A percentile compares a stretch with the other conserved stretches of the same genome.
phyloP scores from a whole-genome alignment of 2,888 invertebrate species.

The Tenthredo distinguenda region DNA sequence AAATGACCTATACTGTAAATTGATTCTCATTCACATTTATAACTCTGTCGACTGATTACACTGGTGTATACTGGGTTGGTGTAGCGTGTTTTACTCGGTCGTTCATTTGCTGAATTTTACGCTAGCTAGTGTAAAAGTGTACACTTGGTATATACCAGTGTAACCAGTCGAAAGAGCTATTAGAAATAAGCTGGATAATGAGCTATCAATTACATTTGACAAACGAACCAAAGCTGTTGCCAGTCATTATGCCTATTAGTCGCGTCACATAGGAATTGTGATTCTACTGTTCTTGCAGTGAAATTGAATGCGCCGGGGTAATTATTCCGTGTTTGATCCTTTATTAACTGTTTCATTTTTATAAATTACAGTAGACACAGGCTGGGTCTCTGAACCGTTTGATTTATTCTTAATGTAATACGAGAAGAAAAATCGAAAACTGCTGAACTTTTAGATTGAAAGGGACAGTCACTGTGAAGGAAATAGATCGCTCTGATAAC shows the following conservation, averaged over 20 bases:
- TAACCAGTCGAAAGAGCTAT: too few relatives aligned
- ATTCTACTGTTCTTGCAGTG: neutral
- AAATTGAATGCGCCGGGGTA: neutral
- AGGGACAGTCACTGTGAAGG: neutral
- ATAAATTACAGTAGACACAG: conserved; percentile 7
- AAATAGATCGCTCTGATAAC: conserved; percentile 59
- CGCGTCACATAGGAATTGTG: neutral
- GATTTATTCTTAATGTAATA: neutral
- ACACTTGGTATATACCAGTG: too few relatives aligned
- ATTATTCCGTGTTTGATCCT: neutral
- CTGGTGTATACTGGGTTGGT: too few relatives aligned
- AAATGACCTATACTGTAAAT: neutral
- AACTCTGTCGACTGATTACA: too few relatives aligned
- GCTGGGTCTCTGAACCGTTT: neutral
- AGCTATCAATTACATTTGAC: neutral
- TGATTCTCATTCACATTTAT: neutral
- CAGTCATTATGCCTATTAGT: neutral
- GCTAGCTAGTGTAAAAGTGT: too few relatives aligned
- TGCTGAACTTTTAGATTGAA: neutral
- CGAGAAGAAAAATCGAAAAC: neutral
- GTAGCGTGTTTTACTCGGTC: too few relatives aligned
- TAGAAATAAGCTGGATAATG: neutral
- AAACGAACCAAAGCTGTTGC: neutral
- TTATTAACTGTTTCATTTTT: neutral
- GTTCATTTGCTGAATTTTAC: too few relatives aligned